These are phyloP conservation scores for Synanthedon vespiformis DNA, from an alignment of 2,888 invertebrate species.

Conservation along the genomic window DNA sequence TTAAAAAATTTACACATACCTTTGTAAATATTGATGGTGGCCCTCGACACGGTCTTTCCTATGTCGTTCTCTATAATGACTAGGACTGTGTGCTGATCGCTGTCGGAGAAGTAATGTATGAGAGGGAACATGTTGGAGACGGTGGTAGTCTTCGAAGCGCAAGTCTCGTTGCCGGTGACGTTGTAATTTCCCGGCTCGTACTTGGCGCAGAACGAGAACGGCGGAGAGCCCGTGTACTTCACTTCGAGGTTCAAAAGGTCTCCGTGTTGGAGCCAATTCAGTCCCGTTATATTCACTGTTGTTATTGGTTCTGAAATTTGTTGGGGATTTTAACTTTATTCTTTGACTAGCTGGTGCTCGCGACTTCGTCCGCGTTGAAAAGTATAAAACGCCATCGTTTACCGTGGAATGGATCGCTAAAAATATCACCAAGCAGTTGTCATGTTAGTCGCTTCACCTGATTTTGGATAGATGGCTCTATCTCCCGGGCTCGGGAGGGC, in stretches of 20 bases:
- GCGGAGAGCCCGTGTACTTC: conserved; percentile 80
- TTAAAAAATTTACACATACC: conserved; percentile 69
- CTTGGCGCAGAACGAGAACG: conserved; percentile 78
- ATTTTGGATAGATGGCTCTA: too few relatives aligned
- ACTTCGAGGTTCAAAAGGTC: conserved; percentile 79
- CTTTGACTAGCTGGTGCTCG: too few relatives aligned
- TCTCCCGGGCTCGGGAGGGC: too few relatives aligned
- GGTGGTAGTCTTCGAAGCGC: conserved; percentile 45
- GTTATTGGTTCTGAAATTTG: conserved; percentile 75
- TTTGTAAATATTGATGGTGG: conserved; percentile 86
- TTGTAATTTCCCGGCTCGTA: conserved; percentile 76
- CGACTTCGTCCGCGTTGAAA: too few relatives aligned
- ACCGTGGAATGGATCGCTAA: too few relatives aligned
- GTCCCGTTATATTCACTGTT: conserved; percentile 77
- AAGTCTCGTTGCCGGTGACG: conserved; percentile 83
- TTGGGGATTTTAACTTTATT: not conserved
- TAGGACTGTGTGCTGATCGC: conserved; percentile 81
- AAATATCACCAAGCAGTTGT: too few relatives aligned
- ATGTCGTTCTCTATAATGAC: conserved; percentile 84
- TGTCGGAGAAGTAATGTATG: conserved; percentile 76
- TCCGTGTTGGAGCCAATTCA: conserved; percentile 86
- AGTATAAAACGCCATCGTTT: too few relatives aligned
- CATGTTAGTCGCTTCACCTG: too few relatives aligned
- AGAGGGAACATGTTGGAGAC: conserved; percentile 73
- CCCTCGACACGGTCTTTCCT: conserved; percentile 74